Conservation (phyloP, 2,113 vertebrate species). For the Peromyscus maniculatus region DNA sequence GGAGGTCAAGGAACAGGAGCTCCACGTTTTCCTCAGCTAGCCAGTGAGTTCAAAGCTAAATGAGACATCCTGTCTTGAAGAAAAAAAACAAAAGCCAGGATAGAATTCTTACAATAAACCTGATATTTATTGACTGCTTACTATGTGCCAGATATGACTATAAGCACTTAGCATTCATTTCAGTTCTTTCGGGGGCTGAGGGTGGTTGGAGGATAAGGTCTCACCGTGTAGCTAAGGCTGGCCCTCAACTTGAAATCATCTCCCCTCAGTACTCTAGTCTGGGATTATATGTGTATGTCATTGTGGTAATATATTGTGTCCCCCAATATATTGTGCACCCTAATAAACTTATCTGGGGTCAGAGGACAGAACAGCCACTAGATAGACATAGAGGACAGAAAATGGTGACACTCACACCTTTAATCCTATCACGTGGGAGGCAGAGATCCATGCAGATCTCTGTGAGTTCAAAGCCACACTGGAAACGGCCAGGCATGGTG, state of each 20-base stretch:
- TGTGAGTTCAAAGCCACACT: no score
- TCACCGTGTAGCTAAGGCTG: background rate
- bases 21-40: background rate
- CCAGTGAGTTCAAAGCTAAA: background rate
- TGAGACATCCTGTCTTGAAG: background rate
- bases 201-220: background rate
- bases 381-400: no score
- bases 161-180: background rate
- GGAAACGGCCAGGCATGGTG: no score
- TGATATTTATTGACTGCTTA: background rate
- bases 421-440: no score
- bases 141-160: background rate
- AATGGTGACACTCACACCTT: no score
- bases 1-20: background rate
- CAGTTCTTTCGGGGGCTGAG: background rate
- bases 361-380: no score
- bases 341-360: no score
- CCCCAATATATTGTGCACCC: no score
- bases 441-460: no score
- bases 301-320: no score
- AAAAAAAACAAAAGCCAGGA: background rate
- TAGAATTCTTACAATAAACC: background rate
- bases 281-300: background rate
- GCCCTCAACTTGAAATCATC: background rate
- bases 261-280: background rate